Evolutionary conservation across 2,113 vertebrate genomes (phyloP).

Genomic region (Apeltes quadracus): DNA sequence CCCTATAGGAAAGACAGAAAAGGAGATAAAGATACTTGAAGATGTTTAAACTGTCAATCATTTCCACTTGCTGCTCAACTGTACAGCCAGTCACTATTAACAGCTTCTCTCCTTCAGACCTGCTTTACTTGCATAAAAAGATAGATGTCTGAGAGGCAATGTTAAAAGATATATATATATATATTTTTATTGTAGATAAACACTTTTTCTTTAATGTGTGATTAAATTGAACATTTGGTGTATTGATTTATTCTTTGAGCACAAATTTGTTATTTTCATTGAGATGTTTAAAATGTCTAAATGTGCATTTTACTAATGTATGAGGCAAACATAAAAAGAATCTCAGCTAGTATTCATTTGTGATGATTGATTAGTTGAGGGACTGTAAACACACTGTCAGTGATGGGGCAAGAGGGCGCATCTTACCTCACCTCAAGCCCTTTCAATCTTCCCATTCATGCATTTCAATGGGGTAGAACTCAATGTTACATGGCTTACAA

Average conservation of each 20-base stretch:
- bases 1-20: background rate
- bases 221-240: background rate
- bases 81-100: constrained; percentile 23
- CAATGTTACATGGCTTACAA: background rate
- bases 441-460: background rate
- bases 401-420: background rate
- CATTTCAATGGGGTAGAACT: background rate
- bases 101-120: background rate
- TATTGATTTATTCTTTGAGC: background rate
- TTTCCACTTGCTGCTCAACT: constrained; percentile 5
- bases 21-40: background rate
- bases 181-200: background rate
- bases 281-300: background rate
- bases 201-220: background rate
- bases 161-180: too few species aligned
- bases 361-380: background rate
- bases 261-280: background rate
- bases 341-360: background rate
- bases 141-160: background rate
- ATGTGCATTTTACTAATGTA: constrained; percentile 1
- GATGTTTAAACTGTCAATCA: constrained; percentile 12
- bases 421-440: too few species aligned
- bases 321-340: background rate
- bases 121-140: background rate
- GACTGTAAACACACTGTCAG: background rate